Percentiles rank a stretch among this genome's conserved stretches.
These are phyloP conservation scores for Chrysolina oricalcia DNA, from an alignment of 2,888 invertebrate species.

Conservation along the genomic window DNA sequence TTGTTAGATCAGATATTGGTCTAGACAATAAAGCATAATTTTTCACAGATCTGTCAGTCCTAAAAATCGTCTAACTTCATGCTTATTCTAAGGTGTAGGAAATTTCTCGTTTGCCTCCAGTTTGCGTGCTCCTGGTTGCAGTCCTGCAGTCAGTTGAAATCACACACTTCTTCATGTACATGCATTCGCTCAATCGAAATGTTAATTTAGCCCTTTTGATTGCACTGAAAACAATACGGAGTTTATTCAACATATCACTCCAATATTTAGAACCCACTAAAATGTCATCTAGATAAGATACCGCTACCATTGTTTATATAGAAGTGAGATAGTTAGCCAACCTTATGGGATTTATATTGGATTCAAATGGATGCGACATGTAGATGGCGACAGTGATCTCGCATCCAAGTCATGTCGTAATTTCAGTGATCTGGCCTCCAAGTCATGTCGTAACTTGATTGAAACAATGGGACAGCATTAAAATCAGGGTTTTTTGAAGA, in stretches of 20 bases:
- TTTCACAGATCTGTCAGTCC: not conserved
- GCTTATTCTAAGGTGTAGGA: not conserved
- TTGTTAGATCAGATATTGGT: not conserved
- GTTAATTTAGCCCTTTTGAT: not conserved
- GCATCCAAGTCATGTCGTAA: no score
- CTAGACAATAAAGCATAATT: not conserved
- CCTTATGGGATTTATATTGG: no score
- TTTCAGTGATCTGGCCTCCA: no score
- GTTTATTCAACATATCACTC: not conserved
- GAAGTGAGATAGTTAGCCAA: no score
- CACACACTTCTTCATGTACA: not conserved
- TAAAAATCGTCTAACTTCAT: not conserved
- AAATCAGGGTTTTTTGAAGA: no score
- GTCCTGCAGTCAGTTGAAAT: constrained; percentile 7
- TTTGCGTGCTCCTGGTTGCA: not conserved
- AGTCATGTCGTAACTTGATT: no score
- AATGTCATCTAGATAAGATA: no score
- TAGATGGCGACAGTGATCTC: no score
- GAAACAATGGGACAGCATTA: no score
- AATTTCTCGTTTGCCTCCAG: not conserved
- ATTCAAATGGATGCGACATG: no score
- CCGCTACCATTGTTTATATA: no score
- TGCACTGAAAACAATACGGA: not conserved
- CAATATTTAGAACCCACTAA: not conserved
- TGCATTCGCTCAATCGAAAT: not conserved